Conservation (phyloP, 2,888 invertebrate species). For the Orchesella flavescens region DNA sequence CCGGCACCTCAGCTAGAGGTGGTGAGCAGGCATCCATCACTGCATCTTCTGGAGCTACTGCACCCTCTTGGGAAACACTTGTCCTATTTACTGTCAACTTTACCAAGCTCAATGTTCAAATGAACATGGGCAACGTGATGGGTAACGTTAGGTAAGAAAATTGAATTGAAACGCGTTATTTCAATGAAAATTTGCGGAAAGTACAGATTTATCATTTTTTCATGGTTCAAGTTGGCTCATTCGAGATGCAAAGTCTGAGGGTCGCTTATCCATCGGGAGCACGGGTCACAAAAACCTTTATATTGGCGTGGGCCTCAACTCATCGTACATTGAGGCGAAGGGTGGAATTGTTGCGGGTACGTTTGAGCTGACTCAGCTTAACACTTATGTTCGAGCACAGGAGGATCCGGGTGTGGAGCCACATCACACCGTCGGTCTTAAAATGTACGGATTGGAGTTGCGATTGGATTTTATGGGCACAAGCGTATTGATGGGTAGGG, state of each 20-base stretch:
- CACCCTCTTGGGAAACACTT: slow-evolving; percentile 93
- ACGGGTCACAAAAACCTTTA: slow-evolving; percentile 95
- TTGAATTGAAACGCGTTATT: no score
- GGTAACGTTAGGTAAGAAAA: slow-evolving; percentile 90
- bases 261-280: slow-evolving; percentile 93
- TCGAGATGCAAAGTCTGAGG: slow-evolving; percentile 92
- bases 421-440: slow-evolving; percentile 87
- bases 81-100: slow-evolving; percentile 97
- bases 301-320: slow-evolving; percentile 89
- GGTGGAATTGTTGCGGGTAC: slow-evolving; percentile 98
- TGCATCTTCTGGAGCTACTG: slow-evolving; percentile 3
- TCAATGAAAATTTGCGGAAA: no score
- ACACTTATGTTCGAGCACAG: slow-evolving; percentile 89
- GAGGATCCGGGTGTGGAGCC: slow-evolving; percentile 94
- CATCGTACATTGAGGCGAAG: slow-evolving; percentile 94
- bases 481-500: slow-evolving; percentile 92
- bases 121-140: slow-evolving; percentile 99
- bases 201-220: no score
- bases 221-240: slow-evolving; percentile 84
- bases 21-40: not conserved
- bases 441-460: slow-evolving; percentile 89
- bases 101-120: slow-evolving; percentile 94
- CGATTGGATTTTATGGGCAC: slow-evolving; percentile 99
- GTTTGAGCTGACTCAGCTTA: slow-evolving; percentile 90
- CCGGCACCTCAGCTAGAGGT: not conserved